Evolutionary conservation across 2,888 invertebrate species (phyloP).

Genomic region (Nemurella pictetii): DNA sequence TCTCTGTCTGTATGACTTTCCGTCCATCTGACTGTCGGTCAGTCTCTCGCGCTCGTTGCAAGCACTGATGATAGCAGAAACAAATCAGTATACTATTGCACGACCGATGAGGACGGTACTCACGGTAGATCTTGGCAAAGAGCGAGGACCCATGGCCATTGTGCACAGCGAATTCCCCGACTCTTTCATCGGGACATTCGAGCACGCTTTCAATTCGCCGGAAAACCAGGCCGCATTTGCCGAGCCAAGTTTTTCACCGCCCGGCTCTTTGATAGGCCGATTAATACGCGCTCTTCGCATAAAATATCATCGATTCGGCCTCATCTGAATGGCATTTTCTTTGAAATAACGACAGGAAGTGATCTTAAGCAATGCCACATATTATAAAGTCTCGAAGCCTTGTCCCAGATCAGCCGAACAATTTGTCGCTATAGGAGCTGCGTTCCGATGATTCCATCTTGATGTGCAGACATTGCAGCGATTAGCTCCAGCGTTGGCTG

Average conservation of each 20-base stretch:
- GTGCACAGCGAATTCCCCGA: neutral
- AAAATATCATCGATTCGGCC: neutral
- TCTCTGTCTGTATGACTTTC: neutral
- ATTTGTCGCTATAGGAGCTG: no score
- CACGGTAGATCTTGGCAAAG: neutral
- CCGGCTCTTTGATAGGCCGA: no score
- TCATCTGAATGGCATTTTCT: neutral
- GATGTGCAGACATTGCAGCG: neutral
- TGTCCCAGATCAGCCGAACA: neutral
- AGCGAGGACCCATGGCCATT: neutral
- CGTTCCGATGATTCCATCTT: neutral
- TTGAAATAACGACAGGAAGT: neutral
- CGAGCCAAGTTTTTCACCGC: neutral
- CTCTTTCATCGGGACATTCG: neutral
- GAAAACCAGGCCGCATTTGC: neutral
- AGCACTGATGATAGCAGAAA: neutral
- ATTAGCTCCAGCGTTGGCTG: no score
- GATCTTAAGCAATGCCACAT: neutral
- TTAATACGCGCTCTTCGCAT: neutral
- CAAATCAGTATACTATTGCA: neutral
- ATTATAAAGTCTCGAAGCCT: neutral
- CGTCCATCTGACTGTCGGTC: neutral
- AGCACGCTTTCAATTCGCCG: neutral
- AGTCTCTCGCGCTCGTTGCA: neutral
- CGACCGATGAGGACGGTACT: neutral